A percentile compares a stretch with the other conserved stretches of the same genome.
Evolutionary conservation across 53 echinoderm and acorn worm species (phyloP).

Genomic region (Apostichopus leukothele): DNA sequence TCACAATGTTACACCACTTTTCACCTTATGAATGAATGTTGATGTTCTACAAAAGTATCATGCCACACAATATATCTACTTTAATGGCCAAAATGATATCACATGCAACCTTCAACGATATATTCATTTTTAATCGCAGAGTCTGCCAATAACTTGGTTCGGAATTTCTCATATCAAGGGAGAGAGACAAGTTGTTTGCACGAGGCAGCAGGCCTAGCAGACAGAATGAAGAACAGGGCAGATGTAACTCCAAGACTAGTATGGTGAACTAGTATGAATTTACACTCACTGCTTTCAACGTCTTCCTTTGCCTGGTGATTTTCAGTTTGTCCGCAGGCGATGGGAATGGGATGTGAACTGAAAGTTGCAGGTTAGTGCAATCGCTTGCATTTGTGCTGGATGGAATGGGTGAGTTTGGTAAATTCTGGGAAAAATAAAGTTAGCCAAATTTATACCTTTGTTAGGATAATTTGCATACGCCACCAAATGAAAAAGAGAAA

Average conservation of each 20-base stretch:
- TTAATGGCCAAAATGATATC: no score
- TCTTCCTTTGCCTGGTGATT: constrained; percentile 49
- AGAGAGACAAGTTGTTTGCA: no score
- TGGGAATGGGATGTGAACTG: constrained; percentile 81
- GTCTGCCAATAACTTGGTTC: no score
- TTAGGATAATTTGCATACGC: background rate
- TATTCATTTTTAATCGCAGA: no score
- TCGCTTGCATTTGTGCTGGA: background rate
- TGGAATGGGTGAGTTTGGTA: constrained; percentile 16
- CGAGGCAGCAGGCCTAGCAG: no score
- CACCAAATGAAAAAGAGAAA: background rate
- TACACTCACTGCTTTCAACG: constrained; percentile 30
- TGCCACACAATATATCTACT: no score
- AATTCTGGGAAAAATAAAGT: constrained; percentile 11
- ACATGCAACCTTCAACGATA: no score
- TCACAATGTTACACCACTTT: no score
- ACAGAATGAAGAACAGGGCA: background rate
- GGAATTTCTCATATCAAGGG: no score
- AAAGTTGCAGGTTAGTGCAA: constrained; percentile 40
- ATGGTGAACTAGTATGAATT: background rate
- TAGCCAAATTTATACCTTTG: background rate
- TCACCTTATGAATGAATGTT: no score
- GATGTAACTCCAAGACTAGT: background rate
- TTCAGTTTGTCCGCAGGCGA: constrained; percentile 68
- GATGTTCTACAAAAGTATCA: no score